Evolutionary conservation across 2,113 vertebrate genomes (phyloP), one percentile per base, ranked within the genome.

Genomic region (Trinectes maculatus): DNA sequence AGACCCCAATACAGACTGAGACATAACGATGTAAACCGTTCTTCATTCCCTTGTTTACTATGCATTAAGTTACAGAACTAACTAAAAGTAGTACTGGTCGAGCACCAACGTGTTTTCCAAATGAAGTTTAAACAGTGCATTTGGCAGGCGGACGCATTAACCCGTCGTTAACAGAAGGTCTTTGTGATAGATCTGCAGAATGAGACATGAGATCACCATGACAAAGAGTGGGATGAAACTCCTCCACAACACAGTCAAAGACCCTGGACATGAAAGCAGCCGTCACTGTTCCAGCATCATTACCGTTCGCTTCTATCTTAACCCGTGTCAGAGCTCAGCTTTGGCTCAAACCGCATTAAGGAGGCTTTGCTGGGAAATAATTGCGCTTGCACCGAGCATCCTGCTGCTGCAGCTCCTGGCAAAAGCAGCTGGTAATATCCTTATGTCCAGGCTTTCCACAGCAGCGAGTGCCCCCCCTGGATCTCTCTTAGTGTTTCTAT

Each of bases 331-430:
- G 44, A 54, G 55, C 57, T 80, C 53, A 28, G 46, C 46, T 47
- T 49, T 37, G 22, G 60, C 64, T 80, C 63, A 71, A 25, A 36
- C 24, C 4, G 69, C 71, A 57, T 55, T 66, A 52, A 60, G 58
- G 57, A 62, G 28, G 65, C 54, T 74, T 72, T 77, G 65, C 53
- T 36, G 24, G 33, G 33, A 72, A 79, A 82, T 77, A 66, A 77
- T 66, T 80, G 56, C 56, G 76, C 69, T 71, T 59, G 58, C 74
- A 49, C 33, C 3, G 24, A 76, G 63, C 40, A 43, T 62, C 74
- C 48, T 72, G 74, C 56, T 72, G 68, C 56, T 56, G 8, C 51
- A 29, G 69, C 74, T 74, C 71, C 60, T 42, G 60, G 77, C 60
- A 57, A 37, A 22, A 49, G 60, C 57, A 68, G 52, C 47, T 22